phyloP scores from a whole-genome alignment of 2,888 invertebrate genomes.

The Drosophila imparisetae region DNA sequence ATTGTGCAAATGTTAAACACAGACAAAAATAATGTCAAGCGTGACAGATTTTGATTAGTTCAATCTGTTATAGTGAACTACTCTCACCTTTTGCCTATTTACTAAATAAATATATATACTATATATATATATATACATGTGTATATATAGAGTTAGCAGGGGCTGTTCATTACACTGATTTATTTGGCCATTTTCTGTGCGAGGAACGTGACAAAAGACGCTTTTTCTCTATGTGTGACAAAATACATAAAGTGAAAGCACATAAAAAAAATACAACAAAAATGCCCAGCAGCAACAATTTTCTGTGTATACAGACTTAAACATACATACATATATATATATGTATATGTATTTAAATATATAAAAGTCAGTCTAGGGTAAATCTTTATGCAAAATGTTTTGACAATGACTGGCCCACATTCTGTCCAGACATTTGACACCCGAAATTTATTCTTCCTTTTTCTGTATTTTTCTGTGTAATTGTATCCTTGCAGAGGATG shows the following conservation, averaged over 20 bases:
- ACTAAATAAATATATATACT: constrained; percentile 18
- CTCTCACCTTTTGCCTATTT: constrained; percentile 67
- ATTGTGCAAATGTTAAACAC: neutral
- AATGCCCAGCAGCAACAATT: constrained; percentile 45
- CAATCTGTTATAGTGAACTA: constrained; percentile 66
- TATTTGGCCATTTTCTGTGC: constrained; percentile 76
- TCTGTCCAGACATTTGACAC: constrained; percentile 61
- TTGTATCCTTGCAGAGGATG: neutral
- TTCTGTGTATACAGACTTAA: constrained; percentile 10
- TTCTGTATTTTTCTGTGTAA: neutral
- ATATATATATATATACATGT: constrained; percentile 12
- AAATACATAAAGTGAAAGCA: constrained; percentile 32
- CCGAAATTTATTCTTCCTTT: constrained; percentile 16
- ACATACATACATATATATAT: neutral
- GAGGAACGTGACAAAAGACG: constrained; percentile 77
- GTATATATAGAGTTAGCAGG: constrained; percentile 27
- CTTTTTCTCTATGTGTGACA: constrained; percentile 55
- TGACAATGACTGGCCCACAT: constrained; percentile 58
- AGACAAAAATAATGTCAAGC: constrained; percentile 28
- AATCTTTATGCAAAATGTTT: constrained; percentile 64
- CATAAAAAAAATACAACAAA: constrained; percentile 20
- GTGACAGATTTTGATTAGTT: constrained; percentile 54
- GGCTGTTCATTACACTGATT: constrained; percentile 68
- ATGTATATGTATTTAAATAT: constrained; percentile 1
- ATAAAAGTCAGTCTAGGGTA: constrained; percentile 29